Evolutionary conservation across 2,797 vertebrate genomes (phyloP).

Genomic region (Mormyrops boulengeri): DNA sequence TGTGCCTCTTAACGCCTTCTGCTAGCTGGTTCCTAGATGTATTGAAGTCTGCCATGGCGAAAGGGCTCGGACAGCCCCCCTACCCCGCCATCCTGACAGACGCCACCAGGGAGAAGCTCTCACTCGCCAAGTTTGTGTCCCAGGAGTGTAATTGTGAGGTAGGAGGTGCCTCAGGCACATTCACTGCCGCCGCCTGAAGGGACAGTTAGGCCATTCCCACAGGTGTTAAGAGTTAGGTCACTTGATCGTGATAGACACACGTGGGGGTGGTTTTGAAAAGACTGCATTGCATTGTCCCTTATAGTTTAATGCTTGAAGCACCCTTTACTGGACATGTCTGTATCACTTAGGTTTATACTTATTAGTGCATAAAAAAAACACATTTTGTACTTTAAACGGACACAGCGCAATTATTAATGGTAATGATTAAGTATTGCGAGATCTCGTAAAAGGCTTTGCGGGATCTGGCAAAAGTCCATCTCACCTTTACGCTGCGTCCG

Average conservation of each 20-base stretch:
- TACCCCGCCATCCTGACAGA: constrained; percentile 88
- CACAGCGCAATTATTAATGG: background rate
- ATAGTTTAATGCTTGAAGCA: background rate
- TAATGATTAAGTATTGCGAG: background rate
- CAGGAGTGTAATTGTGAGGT: constrained; percentile 91
- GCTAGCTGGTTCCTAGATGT: constrained; percentile 80
- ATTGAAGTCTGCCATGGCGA: constrained; percentile 85
- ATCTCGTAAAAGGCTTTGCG: background rate
- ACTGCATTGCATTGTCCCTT: background rate
- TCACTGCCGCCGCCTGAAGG: background rate
- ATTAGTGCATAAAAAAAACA: background rate
- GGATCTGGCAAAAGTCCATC: background rate
- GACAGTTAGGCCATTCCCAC: background rate
- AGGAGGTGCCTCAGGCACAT: background rate
- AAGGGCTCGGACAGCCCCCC: constrained; percentile 81
- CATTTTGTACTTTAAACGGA: background rate
- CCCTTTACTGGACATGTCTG: background rate
- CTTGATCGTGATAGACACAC: background rate
- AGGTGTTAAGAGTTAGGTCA: background rate
- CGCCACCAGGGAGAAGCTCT: constrained; percentile 94
- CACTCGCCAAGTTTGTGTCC: constrained; percentile 88
- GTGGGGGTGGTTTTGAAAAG: background rate
- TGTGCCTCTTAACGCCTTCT: background rate
- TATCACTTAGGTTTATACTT: background rate
- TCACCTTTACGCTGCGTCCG: too few relatives aligned